phyloP scores from a whole-genome alignment of 2,113 vertebrate genomes.

The Sinocyclocheilus rhinocerous region DNA sequence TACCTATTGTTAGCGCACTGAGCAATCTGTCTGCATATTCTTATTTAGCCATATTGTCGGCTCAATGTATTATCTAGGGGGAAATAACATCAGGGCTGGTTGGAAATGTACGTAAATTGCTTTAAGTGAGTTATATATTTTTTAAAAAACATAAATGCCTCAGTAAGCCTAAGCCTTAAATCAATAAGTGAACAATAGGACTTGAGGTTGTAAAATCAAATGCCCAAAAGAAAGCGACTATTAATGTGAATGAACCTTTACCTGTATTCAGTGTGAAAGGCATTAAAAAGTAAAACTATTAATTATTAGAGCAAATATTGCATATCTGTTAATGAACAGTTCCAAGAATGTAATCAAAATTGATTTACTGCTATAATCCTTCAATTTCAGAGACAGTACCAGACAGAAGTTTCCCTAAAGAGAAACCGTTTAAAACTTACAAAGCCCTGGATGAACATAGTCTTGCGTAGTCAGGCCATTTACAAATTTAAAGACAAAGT shows the following conservation, averaged over 20 bases:
- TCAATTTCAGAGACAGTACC: conserved; percentile 8
- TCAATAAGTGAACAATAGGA: conserved; percentile 44
- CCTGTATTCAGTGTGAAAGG: conserved; percentile 27
- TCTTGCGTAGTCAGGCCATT: background rate
- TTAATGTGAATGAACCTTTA: conserved; percentile 46
- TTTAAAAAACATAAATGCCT: background rate
- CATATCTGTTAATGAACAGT: conserved; percentile 45
- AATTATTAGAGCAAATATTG: conserved; percentile 47
- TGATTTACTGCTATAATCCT: conserved; percentile 46
- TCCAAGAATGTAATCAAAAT: conserved; percentile 47
- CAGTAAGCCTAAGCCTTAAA: conserved; percentile 44
- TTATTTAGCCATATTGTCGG: conserved; percentile 11
- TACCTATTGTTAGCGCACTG: background rate
- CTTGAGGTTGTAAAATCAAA: conserved; percentile 35
- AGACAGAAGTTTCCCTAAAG: conserved; percentile 2
- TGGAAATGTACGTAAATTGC: background rate
- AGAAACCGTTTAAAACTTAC: background rate
- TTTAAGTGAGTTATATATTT: background rate
- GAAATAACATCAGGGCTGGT: background rate
- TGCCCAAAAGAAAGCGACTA: conserved; percentile 35
- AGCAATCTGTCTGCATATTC: conserved; percentile 26
- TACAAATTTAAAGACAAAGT: background rate
- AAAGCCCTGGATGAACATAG: background rate
- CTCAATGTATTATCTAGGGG: background rate
- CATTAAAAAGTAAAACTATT: conserved; percentile 50